Base-by-base conservation (phyloP, 2,888 invertebrate genomes). In the Drosophila gaucha region DNA sequence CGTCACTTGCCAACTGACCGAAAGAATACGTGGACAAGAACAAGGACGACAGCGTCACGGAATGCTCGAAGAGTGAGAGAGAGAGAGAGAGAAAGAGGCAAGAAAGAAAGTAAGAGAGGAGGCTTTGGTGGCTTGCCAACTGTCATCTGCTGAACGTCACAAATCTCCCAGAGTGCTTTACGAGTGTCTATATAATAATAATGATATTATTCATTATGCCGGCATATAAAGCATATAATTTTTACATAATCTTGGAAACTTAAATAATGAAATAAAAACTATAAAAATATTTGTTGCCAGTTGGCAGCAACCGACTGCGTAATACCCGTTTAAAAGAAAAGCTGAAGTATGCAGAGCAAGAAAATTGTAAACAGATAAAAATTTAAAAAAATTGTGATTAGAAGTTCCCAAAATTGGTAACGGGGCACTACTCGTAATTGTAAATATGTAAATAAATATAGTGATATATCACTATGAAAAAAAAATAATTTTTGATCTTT, bases 1-100 rank as follows among this genome's bases (percentile, higher is more conserved):
- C 63, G 78, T 72, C 73, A 72, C 38, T 67, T 73, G 67, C 65
- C 73, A 70, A 51, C 65, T 68, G 74, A 72, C 68, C 69, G 52
- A 46, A 52, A 12, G 62, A 36, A 50, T n/a, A 22, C 28, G 24
- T 9, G 36, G 26, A 30, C 30, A 12, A 30, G 26, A 6, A 44
- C 12, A 26, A 31, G 43, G 49, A 35, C 52, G 30, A 24, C 33
- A 43, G 24, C 38, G 54, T 46, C n/a, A 36, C 20, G 41, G 28
- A 38, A 22, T 36, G 4, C 24, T 12, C 24, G 20, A 20, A 31
- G n/a, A n/a, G 30, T 3, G 4, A 41, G 4, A 43, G 33, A 33
- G 16, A 10, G 12, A 24, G 14, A 41, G 41, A 16, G 14, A 22
- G 24, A 24, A 8, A 12, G 9, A 30, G 10, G n/a, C n/a, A n/a